Base-by-base conservation (phyloP, 2,888 invertebrate genomes). In the Drosophila neotestacea region DNA sequence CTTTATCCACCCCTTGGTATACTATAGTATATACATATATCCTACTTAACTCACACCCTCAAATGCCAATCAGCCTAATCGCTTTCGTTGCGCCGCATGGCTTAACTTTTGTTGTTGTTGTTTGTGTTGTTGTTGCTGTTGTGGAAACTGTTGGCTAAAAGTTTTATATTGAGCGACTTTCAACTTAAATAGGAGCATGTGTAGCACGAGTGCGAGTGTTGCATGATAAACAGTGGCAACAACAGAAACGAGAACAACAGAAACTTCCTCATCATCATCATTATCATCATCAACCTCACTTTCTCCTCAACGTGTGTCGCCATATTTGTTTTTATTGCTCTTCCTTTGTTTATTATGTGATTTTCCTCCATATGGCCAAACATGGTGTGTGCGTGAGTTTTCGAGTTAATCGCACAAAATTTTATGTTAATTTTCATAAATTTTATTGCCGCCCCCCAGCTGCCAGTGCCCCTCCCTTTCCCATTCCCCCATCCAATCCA, bases 361-460 rank as follows among this genome's bases (percentile, higher is more conserved):
- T 85, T 81, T 67, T 60, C 60, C 73, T 83, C 60, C 89, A 90
- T 89, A 86, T 91, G 90, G 71, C 73, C 62, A 77, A 70, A 55
- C 68, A 60, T 36, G 59, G 50, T 41, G 55, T 72, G 79, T 79
- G 79, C 70, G 73, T 74, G 85, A 81, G 79, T 79, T 79, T 85
- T 62, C 74, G 59, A 90, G 78, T 90, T 88, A 90, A 87, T 90
- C 89, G 89, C 88, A 90, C 84, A 77, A 77, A 88, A 83, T 89
- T 89, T 90, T 90, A 90, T 90, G 90, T 79, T 87, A 83, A 89
- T 90, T 89, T 89, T 90, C 91, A 85, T 90, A 83, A 90, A 90
- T 89, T 89, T 90, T 83, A 81, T 90, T 90, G 77, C 78, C 73
- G 62, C 74, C 74, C 73, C 59, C 81, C 81, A 54, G 63, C 56